Base-by-base conservation (phyloP, 2,113 vertebrate genomes). In the Calypte anna region DNA sequence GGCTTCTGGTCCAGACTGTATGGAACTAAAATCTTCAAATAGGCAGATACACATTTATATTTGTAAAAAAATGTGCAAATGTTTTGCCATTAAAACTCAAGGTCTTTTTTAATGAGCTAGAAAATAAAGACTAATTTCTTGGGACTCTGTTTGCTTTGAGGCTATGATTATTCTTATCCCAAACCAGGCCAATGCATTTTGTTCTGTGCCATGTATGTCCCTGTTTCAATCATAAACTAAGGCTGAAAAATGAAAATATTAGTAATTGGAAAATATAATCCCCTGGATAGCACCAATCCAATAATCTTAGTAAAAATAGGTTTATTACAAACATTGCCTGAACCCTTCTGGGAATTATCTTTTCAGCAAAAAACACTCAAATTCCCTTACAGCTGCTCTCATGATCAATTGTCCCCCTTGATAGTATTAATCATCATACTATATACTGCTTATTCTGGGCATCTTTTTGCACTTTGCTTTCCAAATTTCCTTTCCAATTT, bases 271-370 rank as follows among this genome's bases (percentile, higher is more conserved):
- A 97, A 91, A 93, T 95, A 94, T 94, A 96, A 96, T 95, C 85
- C 96, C 87, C 93, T 87, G 80, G 95, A 93, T 96, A 96, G 54
- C 82, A 94, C 76, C 94, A 95, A 91, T 91, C 91, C 96, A 96
- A 97, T 97, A 96, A 97, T 97, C 94, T 93, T 97, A 96, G 96
- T 97, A 94, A 96, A 97, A 96, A 96, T 94, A 96, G 91, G 48
- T 95, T 95, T 96, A 91, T 97, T 91, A 68, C 94, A 95, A 96
- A 95, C 94, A 95, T 93, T 93, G 86, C 38, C 75, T 93, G 73
- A 94, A 92, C 66, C n/a, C 90, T 86, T 63, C 28, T 63, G 87
- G 93, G 94, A 88, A 90, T 94, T 88, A 53, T 81, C 77, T 90
- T 93, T 83, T 80, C 70, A 86, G 82, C 44, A 96, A 94, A 94